These are phyloP conservation scores for Fulmarus glacialis DNA, from an alignment of 2,113 vertebrate genomes.

Conservation along the genomic window DNA sequence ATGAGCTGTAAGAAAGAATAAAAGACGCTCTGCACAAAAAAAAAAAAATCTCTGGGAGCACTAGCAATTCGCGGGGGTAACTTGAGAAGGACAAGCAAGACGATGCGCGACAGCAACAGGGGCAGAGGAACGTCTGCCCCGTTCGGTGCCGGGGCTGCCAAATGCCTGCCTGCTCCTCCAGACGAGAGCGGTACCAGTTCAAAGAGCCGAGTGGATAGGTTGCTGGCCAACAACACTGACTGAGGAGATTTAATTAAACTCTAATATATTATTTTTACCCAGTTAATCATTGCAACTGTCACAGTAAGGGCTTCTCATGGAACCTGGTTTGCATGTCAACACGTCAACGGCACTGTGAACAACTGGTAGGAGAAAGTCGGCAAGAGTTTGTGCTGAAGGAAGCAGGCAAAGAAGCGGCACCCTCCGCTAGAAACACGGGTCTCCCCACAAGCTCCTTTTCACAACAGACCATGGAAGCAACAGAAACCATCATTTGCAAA, in stretches of 20 bases:
- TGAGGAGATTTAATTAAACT: background rate
- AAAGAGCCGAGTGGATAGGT: background rate
- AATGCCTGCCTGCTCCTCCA: background rate
- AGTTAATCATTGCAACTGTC: background rate
- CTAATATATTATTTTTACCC: conserved; percentile 16
- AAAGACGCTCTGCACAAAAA: background rate
- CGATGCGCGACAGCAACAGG: background rate
- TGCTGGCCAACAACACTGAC: background rate
- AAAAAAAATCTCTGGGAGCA: background rate
- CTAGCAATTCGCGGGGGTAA: background rate
- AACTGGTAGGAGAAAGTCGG: background rate
- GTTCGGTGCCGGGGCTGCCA: background rate
- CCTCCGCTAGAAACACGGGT: background rate
- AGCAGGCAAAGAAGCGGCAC: background rate
- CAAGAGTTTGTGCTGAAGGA: background rate
- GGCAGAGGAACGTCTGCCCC: background rate
- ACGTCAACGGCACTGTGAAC: fast-evolving
- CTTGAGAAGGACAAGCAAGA: background rate
- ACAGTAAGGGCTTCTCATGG: background rate
- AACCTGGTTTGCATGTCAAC: background rate
- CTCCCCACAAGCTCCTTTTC: background rate
- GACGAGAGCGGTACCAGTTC: background rate
- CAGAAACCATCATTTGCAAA: background rate
- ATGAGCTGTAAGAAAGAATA: background rate
- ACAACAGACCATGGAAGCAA: background rate